phyloP scores from a whole-genome alignment of 92 coral and sea anemone genomes.

The Actinostola sp. region DNA sequence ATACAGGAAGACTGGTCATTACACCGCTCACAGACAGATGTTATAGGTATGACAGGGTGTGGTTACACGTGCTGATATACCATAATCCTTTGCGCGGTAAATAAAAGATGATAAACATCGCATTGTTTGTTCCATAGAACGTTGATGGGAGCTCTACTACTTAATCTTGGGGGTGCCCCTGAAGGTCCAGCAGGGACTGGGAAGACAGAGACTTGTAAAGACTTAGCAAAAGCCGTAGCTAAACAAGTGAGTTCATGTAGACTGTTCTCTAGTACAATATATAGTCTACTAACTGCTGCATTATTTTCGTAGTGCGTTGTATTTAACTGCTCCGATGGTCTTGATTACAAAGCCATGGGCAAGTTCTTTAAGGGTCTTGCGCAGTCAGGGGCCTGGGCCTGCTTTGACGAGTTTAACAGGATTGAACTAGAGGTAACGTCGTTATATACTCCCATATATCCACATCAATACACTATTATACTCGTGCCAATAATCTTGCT shows the following conservation, averaged over 20 bases:
- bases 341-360: slow-evolving; percentile 99
- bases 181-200: slow-evolving; percentile 99
- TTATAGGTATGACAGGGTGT: slow-evolving; percentile 69
- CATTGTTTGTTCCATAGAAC: slow-evolving; percentile 51
- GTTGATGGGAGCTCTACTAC: slow-evolving; percentile 92
- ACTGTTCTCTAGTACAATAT: background rate
- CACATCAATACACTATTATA: no score
- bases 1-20: slow-evolving; percentile 94
- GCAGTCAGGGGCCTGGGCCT: slow-evolving; percentile 99
- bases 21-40: slow-evolving; percentile 99
- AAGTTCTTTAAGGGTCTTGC: slow-evolving; percentile 98
- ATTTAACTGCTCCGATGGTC: slow-evolving; percentile 97
- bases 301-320: slow-evolving; percentile 79
- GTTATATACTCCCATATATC: no score
- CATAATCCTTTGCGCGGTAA: slow-evolving; percentile 1
- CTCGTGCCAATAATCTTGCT: background rate
- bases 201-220: slow-evolving; percentile 98
- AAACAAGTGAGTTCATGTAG: slow-evolving; percentile 68
- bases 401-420: slow-evolving; percentile 98
- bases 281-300: background rate
- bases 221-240: slow-evolving; percentile 96
- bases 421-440: slow-evolving; percentile 89
- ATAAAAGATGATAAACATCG: background rate
- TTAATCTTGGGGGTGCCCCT: slow-evolving; percentile 99
- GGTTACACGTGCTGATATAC: background rate